Base-by-base conservation (phyloP, 2,797 vertebrate genomes). In the Gadopsis bispinosus region DNA sequence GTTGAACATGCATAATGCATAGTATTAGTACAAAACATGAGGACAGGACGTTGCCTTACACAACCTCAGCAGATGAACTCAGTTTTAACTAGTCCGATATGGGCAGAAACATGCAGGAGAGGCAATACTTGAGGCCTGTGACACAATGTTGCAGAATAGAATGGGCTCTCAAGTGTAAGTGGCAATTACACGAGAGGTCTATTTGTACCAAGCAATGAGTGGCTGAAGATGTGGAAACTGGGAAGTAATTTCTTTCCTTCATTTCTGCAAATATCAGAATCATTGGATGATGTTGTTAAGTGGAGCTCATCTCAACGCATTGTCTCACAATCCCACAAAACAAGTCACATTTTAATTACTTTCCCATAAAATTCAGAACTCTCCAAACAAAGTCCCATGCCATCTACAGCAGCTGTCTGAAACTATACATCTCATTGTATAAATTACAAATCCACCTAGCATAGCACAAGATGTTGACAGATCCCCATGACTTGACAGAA, bases 111-210 rank as follows among this genome's bases (percentile, higher is more conserved):
- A 69, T 14, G 4, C 47, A 61, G 67, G 31, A 71, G 62, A 85
- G 33, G 70, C 45, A 35, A 64, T 37, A 53, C 69, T 83, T 33
- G 26, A 80, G 71, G 71, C 55, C 58, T 22, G 58, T 90, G 85
- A 87, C 29, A 70, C 83, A 69, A 89, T 69, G 53, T 58, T 76
- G 72, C 85, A 83, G 80, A 81, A 74, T 29, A 79, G 87, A 88
- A 91, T 83, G 81, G 74, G 79, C 83, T 87, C 84, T 91, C 55
- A 50, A 84, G 73, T 75, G 54, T 73, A 81, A 89, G 89, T 88
- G 87, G 81, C 83, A 89, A 90, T 92, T 90, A 90, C 80, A 86
- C 20, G 48, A 81, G 83, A 73, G 87, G 81, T 87, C 73, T 89
- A 62, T 83, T 84, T 85, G 83, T 68, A 70, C 80, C 51, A n/a